Evolutionary conservation across 2,113 vertebrate genomes (phyloP).

Genomic region (Paramormyrops kingsleyae): DNA sequence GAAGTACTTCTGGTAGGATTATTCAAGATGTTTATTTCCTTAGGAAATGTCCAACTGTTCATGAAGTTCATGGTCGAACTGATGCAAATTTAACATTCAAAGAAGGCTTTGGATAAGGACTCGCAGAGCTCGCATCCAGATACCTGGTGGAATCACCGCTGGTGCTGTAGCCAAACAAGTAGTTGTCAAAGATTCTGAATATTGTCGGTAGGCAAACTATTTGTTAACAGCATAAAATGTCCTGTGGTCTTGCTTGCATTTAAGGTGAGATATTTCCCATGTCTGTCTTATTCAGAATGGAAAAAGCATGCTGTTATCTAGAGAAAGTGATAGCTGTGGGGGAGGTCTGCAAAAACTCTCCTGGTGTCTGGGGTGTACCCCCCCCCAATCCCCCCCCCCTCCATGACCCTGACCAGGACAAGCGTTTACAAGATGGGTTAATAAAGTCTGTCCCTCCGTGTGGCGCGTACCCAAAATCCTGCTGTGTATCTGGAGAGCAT

Average conservation of each 20-base stretch:
- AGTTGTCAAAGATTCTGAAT: not conserved
- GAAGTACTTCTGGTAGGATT: not conserved
- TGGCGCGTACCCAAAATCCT: not conserved
- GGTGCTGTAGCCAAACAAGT: not conserved
- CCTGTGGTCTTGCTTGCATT: not conserved
- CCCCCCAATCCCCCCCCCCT: not conserved
- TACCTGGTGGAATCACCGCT: not conserved
- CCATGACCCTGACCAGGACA: not conserved
- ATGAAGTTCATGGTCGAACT: not conserved
- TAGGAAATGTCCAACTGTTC: not conserved
- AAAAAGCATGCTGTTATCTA: not conserved
- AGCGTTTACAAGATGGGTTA: not conserved
- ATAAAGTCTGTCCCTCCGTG: not conserved
- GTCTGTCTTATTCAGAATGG: not conserved
- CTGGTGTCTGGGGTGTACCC: not conserved
- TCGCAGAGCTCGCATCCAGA: not conserved
- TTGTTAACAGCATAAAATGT: not conserved
- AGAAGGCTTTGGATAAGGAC: not conserved
- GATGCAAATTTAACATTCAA: not conserved
- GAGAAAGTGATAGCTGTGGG: not conserved
- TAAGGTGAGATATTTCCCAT: not conserved
- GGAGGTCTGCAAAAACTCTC: not conserved
- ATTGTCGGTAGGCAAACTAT: not conserved
- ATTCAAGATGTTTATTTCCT: not conserved
- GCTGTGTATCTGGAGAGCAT: not conserved